These are phyloP conservation scores for Hippocampus abdominalis DNA, from an alignment of 2,113 vertebrate species.

Conservation along the genomic window DNA sequence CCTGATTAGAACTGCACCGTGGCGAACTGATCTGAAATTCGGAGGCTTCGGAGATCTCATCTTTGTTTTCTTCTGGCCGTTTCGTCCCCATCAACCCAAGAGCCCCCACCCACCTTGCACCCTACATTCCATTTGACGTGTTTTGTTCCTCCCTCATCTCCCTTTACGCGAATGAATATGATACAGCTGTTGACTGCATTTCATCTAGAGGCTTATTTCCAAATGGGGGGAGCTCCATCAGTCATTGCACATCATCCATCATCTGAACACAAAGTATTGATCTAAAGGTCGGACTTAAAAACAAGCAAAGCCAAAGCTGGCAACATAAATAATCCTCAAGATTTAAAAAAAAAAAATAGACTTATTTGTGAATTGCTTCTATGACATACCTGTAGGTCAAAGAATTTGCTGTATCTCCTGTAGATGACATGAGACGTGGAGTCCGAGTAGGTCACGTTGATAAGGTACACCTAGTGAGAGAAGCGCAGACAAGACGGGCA, in stretches of 20 bases:
- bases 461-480: slow-evolving; percentile 85
- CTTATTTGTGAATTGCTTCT: not conserved
- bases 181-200: slow-evolving; percentile 70
- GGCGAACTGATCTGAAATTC: not conserved
- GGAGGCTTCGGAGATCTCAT: not conserved
- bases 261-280: slow-evolving; percentile 33
- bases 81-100: not conserved
- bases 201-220: slow-evolving; percentile 67
- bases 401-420: slow-evolving; percentile 96
- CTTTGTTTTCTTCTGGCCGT: not conserved
- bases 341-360: not conserved
- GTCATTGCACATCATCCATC: slow-evolving; percentile 76
- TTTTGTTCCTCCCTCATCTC: slow-evolving; percentile 34
- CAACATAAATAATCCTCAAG: not conserved
- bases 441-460: slow-evolving; percentile 92
- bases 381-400: slow-evolving; percentile 88
- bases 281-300: slow-evolving; percentile 30
- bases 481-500: slow-evolving; percentile 42
- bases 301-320: slow-evolving; percentile 13
- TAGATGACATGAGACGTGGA: slow-evolving; percentile 88
- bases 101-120: not conserved
- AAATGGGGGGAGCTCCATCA: slow-evolving; percentile 50
- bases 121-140: slow-evolving; percentile 28
- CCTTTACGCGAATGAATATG: slow-evolving; percentile 16
- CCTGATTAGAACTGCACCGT: not conserved